phyloP scores from a whole-genome alignment of 2,888 invertebrate species.

The Lasioglossum morio region DNA sequence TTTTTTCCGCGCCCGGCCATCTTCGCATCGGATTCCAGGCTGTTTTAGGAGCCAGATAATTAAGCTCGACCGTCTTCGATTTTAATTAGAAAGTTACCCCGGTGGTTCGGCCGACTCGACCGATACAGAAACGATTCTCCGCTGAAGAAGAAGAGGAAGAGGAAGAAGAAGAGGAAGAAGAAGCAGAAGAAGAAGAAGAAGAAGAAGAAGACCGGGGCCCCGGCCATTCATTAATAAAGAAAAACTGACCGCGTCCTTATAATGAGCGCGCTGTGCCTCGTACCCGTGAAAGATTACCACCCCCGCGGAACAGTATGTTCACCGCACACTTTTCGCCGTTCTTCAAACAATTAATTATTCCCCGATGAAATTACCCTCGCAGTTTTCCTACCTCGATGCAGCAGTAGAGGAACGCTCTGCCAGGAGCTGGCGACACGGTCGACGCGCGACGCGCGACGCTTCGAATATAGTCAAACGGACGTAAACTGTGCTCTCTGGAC shows the following conservation, averaged over 20 bases:
- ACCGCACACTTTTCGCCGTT: neutral
- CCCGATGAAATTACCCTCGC: neutral
- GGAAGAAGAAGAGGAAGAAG: neutral
- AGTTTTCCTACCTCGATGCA: neutral
- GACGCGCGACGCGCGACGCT: no score
- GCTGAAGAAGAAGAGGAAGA: neutral
- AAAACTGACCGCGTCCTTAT: slow-evolving; percentile 25
- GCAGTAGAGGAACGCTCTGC: neutral
- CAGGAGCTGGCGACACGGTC: neutral
- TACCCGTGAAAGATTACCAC: slow-evolving; percentile 30
- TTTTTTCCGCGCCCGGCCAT: slow-evolving; percentile 1
- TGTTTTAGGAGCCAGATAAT: neutral
- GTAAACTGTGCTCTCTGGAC: neutral
- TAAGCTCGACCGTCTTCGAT: slow-evolving; percentile 6
- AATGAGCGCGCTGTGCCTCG: slow-evolving; percentile 5
- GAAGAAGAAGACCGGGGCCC: neutral
- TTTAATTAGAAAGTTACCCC: slow-evolving; percentile 20
- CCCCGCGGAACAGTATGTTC: neutral
- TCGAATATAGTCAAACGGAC: neutral
- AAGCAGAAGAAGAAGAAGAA: neutral
- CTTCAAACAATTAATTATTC: slow-evolving; percentile 24
- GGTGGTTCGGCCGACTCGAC: neutral
- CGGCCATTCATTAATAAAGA: slow-evolving; percentile 40
- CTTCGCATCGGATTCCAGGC: slow-evolving; percentile 6
- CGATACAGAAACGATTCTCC: neutral